These are phyloP conservation scores for Atopsyche davidsoni DNA, from an alignment of 1,140 invertebrate species.

Conservation along the genomic window DNA sequence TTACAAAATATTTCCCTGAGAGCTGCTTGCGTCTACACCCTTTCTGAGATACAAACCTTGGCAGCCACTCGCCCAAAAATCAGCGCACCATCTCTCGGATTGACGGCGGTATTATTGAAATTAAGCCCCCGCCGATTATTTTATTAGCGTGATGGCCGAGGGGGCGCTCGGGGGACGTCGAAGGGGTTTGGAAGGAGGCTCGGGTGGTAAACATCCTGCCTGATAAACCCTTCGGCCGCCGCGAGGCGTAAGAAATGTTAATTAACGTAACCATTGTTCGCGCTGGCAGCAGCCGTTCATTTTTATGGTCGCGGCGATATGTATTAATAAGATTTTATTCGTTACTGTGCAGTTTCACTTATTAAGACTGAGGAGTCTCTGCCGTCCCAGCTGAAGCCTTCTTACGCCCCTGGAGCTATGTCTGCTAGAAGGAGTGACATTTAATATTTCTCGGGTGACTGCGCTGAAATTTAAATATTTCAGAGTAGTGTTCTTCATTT, in stretches of 20 bases:
- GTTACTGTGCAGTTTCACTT: too few relatives aligned
- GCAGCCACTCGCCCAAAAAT: constrained; percentile 15
- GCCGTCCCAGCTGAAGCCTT: too few relatives aligned
- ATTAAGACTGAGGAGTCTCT: too few relatives aligned
- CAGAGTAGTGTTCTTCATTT: background rate
- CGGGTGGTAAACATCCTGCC: constrained; percentile 33
- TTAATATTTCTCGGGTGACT: too few relatives aligned
- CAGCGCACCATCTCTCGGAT: constrained; percentile 2
- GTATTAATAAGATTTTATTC: constrained; percentile 25
- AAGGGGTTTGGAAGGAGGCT: constrained; percentile 7
- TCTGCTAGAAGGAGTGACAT: too few relatives aligned
- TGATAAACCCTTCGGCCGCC: constrained; percentile 51
- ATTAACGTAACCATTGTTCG: constrained; percentile 53
- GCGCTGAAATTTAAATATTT: too few relatives aligned
- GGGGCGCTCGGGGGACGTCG: constrained; percentile 1
- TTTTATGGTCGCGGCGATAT: constrained; percentile 23
- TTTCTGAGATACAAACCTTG: too few relatives aligned
- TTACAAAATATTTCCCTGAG: too few relatives aligned
- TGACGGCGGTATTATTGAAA: constrained; percentile 27
- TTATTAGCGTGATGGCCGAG: constrained; percentile 27
- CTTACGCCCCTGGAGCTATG: too few relatives aligned
- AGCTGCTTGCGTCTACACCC: too few relatives aligned
- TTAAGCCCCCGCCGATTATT: constrained; percentile 29
- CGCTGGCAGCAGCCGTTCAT: constrained; percentile 23
- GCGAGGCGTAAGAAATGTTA: constrained; percentile 54